These are phyloP conservation scores for Cryptops parisi DNA, from an alignment of 2,888 invertebrate genomes.

Conservation along the genomic window DNA sequence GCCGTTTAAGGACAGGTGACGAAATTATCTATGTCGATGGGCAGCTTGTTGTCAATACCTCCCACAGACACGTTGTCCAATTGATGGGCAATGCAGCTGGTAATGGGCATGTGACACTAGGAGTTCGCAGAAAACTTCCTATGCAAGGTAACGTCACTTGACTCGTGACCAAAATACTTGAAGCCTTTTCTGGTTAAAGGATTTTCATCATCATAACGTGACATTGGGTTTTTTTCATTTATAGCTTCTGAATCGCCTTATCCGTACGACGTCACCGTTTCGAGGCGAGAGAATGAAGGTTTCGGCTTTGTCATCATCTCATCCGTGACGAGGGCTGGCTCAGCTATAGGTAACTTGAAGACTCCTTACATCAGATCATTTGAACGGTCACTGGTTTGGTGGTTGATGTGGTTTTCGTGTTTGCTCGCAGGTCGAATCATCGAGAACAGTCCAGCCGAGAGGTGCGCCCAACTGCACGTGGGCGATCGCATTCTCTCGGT, in stretches of 20 bases:
- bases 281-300: constrained; percentile 81
- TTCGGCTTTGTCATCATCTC: constrained; percentile 99
- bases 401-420: too few species aligned
- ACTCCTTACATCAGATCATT: background rate
- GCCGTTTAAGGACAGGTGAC: constrained; percentile 78
- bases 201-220: background rate
- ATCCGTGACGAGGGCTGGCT: constrained; percentile 73
- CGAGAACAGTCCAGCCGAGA: constrained; percentile 87
- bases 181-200: background rate
- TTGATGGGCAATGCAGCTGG: constrained; percentile 78
- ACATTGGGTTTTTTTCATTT: background rate
- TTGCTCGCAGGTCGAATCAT: constrained; percentile 71
- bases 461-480: constrained; percentile 75
- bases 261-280: constrained; percentile 86
- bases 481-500: constrained; percentile 94
- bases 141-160: constrained; percentile 20
- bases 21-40: constrained; percentile 90
- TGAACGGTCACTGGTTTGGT: background rate
- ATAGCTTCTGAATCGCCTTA: constrained; percentile 22
- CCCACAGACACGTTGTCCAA: constrained; percentile 85
- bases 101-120: constrained; percentile 69
- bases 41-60: constrained; percentile 62
- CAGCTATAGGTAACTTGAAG: constrained; percentile 57
- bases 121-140: constrained; percentile 46
- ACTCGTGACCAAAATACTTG: too few species aligned